phyloP scores from a whole-genome alignment of 1,140 invertebrate species.

The Ceratina japonica region DNA sequence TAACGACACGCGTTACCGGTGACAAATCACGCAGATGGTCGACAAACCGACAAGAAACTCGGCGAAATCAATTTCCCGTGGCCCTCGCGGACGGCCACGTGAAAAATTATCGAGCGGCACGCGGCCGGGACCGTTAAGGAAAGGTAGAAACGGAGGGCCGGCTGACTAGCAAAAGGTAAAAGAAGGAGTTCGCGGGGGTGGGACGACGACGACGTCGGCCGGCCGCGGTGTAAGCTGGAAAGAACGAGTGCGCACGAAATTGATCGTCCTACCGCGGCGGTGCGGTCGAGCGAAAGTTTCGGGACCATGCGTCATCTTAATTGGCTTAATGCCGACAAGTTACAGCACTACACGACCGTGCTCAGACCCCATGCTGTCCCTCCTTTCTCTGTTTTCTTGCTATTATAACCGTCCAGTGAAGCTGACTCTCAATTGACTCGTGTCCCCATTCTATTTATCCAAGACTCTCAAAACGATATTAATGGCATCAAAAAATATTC shows the following conservation, averaged over 20 bases:
- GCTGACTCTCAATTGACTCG: conserved; percentile 11
- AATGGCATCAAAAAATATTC: no score
- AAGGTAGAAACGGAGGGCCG: conserved; percentile 18
- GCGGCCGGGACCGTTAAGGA: not conserved
- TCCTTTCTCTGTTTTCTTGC: not conserved
- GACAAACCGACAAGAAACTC: conserved; percentile 32
- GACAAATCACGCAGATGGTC: conserved; percentile 34
- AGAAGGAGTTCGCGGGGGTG: not conserved
- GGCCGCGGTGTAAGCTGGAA: conserved; percentile 3
- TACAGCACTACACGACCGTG: conserved; percentile 56
- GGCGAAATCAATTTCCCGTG: conserved; percentile 44
- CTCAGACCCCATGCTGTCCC: conserved; percentile 11
- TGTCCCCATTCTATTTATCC: no score
- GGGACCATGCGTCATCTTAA: conserved; percentile 73
- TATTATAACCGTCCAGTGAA: not conserved
- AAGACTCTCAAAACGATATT: no score
- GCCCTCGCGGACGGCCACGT: not conserved
- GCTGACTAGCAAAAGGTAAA: conserved; percentile 20
- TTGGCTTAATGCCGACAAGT: conserved; percentile 75
- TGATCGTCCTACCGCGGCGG: conserved; percentile 62
- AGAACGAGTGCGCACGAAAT: conserved; percentile 61
- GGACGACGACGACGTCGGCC: not conserved
- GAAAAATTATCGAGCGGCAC: conserved; percentile 53
- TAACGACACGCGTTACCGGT: conserved; percentile 18
- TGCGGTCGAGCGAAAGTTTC: conserved; percentile 67